Percentiles rank a stretch among this genome's conserved stretches.
Conservation (phyloP, 2,113 vertebrate genomes). For the Plecotus auritus region DNA sequence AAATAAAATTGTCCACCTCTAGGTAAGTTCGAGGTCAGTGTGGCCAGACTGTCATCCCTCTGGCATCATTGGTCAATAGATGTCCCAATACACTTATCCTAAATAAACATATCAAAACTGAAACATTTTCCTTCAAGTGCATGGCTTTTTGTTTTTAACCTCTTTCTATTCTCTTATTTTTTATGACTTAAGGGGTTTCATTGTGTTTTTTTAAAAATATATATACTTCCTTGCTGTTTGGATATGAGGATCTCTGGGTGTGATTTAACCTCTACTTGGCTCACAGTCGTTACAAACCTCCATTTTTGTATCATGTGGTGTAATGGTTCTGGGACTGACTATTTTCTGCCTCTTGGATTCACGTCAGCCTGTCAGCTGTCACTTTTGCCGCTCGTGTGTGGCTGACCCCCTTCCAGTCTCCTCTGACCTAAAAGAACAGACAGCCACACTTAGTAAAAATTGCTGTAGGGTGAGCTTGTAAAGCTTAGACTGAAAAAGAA, state of each 20-base stretch:
- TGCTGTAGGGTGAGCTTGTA: neutral
- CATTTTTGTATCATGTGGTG: neutral
- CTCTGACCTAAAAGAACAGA: neutral
- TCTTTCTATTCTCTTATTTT: neutral
- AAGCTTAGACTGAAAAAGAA: neutral
- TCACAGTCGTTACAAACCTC: neutral
- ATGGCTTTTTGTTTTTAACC: neutral
- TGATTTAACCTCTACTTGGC: constrained; percentile 2
- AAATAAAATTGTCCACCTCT: neutral
- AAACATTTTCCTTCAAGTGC: neutral
- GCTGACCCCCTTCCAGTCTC: neutral
- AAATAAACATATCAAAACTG: neutral
- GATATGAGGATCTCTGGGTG: neutral
- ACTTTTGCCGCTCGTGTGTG: neutral
- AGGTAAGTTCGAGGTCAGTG: neutral
- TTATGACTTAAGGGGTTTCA: neutral
- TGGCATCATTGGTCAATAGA: neutral
- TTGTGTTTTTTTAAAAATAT: neutral
- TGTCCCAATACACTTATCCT: neutral
- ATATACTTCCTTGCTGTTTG: neutral
- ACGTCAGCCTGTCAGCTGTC: neutral
- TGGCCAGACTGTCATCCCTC: neutral
- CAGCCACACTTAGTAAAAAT: neutral
- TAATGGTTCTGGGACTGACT: neutral
- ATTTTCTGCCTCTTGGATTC: constrained; percentile 27